phyloP scores from a whole-genome alignment of 2,113 vertebrate species.

The Otocyon megalotis region DNA sequence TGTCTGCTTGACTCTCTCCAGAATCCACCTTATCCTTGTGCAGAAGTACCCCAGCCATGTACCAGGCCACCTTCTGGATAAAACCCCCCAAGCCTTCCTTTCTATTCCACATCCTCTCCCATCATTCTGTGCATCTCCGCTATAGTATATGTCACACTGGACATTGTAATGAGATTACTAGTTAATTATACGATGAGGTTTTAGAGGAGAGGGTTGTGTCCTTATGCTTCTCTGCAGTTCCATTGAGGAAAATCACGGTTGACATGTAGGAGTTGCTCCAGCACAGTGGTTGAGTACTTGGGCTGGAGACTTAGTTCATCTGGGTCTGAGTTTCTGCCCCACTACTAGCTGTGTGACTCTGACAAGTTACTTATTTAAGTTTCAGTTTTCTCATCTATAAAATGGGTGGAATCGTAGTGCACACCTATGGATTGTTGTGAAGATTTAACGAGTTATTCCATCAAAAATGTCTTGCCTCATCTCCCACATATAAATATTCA shows the following conservation, averaged over 20 bases:
- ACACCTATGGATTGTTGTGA: background rate
- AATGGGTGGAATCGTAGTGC: background rate
- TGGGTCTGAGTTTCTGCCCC: background rate
- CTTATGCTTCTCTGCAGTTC: background rate
- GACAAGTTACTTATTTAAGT: background rate
- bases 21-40: background rate
- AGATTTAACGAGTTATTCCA: background rate
- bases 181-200: background rate
- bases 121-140: background rate
- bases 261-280: background rate
- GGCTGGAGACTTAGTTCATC: background rate
- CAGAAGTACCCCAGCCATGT: background rate
- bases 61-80: background rate
- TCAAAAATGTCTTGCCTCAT: background rate
- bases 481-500: background rate
- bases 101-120: background rate
- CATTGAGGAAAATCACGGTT: background rate
- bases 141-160: background rate
- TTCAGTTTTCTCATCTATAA: background rate
- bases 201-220: background rate
- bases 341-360: background rate
- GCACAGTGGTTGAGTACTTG: background rate
- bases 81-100: background rate
- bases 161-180: background rate
- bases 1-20: background rate